phyloP scores from a whole-genome alignment of 2,888 invertebrate species.

The Chironomus riparius region DNA sequence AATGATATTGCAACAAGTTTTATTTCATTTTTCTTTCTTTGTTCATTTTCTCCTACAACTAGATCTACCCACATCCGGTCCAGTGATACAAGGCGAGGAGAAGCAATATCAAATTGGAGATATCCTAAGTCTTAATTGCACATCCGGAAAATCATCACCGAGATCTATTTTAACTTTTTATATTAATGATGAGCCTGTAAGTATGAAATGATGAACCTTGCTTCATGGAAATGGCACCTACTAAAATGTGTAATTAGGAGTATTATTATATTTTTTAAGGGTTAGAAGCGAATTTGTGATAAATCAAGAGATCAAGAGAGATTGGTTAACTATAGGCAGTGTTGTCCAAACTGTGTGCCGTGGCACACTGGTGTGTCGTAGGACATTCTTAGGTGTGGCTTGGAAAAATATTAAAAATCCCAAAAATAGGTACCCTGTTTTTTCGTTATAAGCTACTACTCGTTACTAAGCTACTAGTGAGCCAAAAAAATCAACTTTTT shows the following conservation, averaged over 20 bases:
- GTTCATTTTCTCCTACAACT: conserved; percentile 24
- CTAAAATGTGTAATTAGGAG: not conserved
- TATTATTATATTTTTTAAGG: too few species aligned
- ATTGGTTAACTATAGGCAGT: too few species aligned
- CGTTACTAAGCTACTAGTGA: too few species aligned
- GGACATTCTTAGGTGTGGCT: too few species aligned
- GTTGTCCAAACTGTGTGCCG: too few species aligned
- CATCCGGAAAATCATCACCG: conserved; percentile 66
- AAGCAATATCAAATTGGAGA: conserved; percentile 66
- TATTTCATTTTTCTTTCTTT: not conserved
- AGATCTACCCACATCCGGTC: conserved; percentile 64
- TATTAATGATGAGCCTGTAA: conserved; percentile 67
- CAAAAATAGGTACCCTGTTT: too few species aligned
- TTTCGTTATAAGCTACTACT: too few species aligned
- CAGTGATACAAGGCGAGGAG: conserved; percentile 51
- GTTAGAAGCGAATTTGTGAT: too few species aligned
- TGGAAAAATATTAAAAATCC: too few species aligned
- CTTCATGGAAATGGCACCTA: not conserved
- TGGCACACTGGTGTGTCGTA: too few species aligned
- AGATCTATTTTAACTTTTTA: conserved; percentile 68
- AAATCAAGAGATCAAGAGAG: too few species aligned
- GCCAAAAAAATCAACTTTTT: too few species aligned
- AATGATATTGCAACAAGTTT: conserved; percentile 2
- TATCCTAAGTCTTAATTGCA: conserved; percentile 64
- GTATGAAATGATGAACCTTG: conserved; percentile 29